Evolutionary conservation across 2,888 invertebrate genomes (phyloP).

Genomic region (Nemurella pictetii): DNA sequence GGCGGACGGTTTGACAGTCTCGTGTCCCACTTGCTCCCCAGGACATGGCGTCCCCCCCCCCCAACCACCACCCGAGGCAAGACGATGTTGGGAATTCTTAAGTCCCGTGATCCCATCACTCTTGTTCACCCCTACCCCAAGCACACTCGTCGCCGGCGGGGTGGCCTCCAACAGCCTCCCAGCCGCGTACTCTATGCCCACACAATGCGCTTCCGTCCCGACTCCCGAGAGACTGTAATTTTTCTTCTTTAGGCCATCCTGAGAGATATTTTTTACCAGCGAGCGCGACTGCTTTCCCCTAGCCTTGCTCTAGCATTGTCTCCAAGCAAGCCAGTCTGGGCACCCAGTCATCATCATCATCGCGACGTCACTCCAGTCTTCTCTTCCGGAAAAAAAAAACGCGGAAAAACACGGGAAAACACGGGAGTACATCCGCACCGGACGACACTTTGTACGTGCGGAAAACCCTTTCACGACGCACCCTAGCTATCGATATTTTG

Average conservation of each 20-base stretch:
- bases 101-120: constrained; percentile 24
- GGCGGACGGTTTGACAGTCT: background rate
- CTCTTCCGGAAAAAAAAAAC: background rate
- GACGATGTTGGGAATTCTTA: constrained; percentile 15
- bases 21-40: background rate
- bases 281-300: background rate
- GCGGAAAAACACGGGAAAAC: background rate
- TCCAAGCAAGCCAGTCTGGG: background rate
- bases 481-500: background rate
- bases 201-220: constrained; percentile 8
- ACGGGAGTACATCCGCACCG: background rate
- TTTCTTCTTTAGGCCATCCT: constrained; percentile 19
- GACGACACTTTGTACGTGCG: background rate
- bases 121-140: constrained; percentile 15
- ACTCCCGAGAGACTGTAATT: constrained; percentile 4
- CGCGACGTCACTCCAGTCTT: background rate
- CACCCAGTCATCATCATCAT: background rate
- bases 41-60: background rate
- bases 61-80: background rate
- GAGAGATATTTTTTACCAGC: background rate
- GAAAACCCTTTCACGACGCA: background rate
- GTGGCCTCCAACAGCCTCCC: no score
- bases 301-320: no score
- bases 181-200: background rate
- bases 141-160: no score